phyloP scores from a whole-genome alignment of 2,113 vertebrate genomes.

The Pygoscelis antarcticus region DNA sequence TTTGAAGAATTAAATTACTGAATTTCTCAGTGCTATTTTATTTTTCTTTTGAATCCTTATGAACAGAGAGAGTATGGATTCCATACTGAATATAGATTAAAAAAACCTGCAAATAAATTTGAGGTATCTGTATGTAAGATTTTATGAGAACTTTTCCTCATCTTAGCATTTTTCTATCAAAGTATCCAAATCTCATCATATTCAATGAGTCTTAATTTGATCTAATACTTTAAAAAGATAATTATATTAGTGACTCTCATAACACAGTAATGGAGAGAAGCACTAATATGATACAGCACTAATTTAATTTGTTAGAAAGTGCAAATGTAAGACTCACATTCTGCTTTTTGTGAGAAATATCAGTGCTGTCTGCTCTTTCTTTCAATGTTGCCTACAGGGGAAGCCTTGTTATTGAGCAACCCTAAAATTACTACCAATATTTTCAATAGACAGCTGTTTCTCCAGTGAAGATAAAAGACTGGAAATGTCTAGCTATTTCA shows the following conservation, averaged over 20 bases:
- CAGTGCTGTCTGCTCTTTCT: neutral
- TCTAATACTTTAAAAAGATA: constrained; percentile 38
- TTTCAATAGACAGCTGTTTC: neutral
- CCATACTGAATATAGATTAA: neutral
- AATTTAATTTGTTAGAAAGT: constrained; percentile 59
- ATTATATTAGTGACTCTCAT: constrained; percentile 27
- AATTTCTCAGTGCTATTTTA: neutral
- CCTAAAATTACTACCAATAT: neutral
- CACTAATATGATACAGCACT: constrained; percentile 31
- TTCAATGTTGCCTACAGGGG: neutral
- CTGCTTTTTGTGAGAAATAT: neutral
- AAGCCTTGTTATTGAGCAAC: neutral
- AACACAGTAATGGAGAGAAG: neutral
- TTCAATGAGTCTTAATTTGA: constrained; percentile 47
- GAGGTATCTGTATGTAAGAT: neutral
- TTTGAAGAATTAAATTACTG: neutral
- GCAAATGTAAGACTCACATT: constrained; percentile 6
- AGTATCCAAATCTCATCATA: constrained; percentile 14
- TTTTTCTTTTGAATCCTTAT: neutral
- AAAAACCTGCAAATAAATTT: neutral
- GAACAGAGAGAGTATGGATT: neutral
- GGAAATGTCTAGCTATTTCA: neutral
- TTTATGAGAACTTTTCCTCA: neutral
- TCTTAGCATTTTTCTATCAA: neutral
- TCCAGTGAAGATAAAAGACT: neutral